Conservation (phyloP, 2,888 invertebrate genomes). For the Crepidodera aurea region DNA sequence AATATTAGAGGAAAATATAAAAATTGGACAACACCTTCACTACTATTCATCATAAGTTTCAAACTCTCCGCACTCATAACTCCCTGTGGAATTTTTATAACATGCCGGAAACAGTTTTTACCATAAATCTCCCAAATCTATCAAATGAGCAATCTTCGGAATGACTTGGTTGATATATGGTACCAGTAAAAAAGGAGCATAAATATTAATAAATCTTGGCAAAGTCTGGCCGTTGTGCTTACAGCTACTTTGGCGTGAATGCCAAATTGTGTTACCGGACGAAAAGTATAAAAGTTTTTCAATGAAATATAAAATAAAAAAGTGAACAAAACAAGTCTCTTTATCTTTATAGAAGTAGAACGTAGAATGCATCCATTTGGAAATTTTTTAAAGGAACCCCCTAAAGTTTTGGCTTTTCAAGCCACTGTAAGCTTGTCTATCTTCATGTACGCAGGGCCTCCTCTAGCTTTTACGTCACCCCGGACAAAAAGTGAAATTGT, state of each 20-base stretch:
- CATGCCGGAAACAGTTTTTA: conserved; percentile 16
- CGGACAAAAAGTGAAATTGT: no score
- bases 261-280: conserved; percentile 24
- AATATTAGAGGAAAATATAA: background rate
- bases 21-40: conserved; percentile 1
- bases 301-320: background rate
- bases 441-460: no score
- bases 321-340: no score
- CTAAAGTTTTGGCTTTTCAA: no score
- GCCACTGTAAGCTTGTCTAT: no score
- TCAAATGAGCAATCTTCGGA: conserved; percentile 29
- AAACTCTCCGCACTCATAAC: background rate
- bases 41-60: conserved; percentile 14
- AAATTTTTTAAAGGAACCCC: no score
- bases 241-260: conserved; percentile 19
- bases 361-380: no score
- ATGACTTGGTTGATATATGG: conserved; percentile 20
- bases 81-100: conserved; percentile 23
- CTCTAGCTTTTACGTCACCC: no score
- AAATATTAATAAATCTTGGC: conserved; percentile 28
- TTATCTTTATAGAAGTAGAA: no score
- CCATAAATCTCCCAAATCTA: conserved; percentile 27
- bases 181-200: conserved; percentile 17
- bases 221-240: conserved; percentile 8
- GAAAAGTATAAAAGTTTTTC: conserved; percentile 12